These are phyloP conservation scores for Oligia latruncula DNA, from an alignment of 2,888 invertebrate species.

Conservation along the genomic window DNA sequence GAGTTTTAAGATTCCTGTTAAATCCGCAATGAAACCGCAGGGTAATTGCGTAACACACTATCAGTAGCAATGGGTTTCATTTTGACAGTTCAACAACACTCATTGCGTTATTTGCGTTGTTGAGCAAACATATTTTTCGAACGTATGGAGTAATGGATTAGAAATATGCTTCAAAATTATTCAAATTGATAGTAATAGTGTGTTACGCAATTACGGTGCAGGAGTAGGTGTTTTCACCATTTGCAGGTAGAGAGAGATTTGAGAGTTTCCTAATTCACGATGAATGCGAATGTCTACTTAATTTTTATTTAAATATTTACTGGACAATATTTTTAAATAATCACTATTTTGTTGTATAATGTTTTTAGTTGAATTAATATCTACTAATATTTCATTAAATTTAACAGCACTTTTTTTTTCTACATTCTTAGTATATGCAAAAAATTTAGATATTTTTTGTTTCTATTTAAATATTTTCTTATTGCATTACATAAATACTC, in stretches of 20 bases:
- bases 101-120: too few relatives aligned
- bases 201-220: too few relatives aligned
- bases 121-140: too few relatives aligned
- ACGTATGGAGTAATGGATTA: too few relatives aligned
- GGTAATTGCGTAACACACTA: too few relatives aligned
- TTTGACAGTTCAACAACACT: too few relatives aligned
- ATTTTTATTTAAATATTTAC: slow-evolving; percentile 40
- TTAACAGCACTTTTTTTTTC: slow-evolving; percentile 14
- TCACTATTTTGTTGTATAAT: slow-evolving; percentile 12
- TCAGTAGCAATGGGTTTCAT: too few relatives aligned
- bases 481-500: neutral
- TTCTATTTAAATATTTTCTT: neutral
- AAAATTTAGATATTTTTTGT: neutral
- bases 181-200: too few relatives aligned
- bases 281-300: slow-evolving; percentile 40
- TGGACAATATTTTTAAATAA: slow-evolving; percentile 42
- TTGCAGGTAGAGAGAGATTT: slow-evolving; percentile 29
- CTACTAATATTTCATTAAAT: slow-evolving; percentile 10
- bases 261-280: slow-evolving; percentile 34
- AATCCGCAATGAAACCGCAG: slow-evolving; percentile 24
- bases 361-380: slow-evolving; percentile 21
- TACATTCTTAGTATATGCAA: slow-evolving; percentile 6
- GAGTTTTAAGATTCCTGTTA: slow-evolving; percentile 30
- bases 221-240: slow-evolving; percentile 27
- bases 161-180: too few relatives aligned